Conservation (phyloP, 2,888 invertebrate genomes). For the Lycocerus yunnanus region DNA sequence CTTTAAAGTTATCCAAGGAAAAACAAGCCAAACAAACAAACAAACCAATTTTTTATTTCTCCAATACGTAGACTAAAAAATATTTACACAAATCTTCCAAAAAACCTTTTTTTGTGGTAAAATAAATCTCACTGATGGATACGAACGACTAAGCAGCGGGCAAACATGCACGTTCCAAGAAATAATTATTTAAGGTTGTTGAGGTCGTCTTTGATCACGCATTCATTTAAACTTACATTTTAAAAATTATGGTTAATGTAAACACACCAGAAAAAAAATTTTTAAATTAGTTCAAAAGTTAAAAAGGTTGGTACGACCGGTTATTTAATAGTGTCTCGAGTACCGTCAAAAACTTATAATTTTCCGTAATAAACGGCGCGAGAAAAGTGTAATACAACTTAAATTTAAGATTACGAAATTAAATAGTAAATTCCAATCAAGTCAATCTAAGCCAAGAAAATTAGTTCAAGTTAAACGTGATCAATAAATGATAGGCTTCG, state of each 20-base stretch:
- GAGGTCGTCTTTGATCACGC: constrained; percentile 31
- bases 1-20: not conserved
- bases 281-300: not conserved
- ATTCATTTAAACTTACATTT: constrained; percentile 11
- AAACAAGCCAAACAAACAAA: not conserved
- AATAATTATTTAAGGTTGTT: constrained; percentile 28
- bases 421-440: constrained; percentile 52
- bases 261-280: not conserved
- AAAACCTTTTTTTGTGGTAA: constrained; percentile 21
- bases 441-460: constrained; percentile 48
- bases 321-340: not conserved
- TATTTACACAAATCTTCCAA: constrained; percentile 22
- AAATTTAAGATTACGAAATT: constrained; percentile 46
- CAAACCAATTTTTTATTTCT: not conserved
- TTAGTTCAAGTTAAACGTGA: constrained; percentile 43
- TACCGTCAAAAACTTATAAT: not conserved
- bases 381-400: not conserved
- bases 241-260: not conserved
- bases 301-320: not conserved
- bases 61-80: not conserved
- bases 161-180: constrained; percentile 33
- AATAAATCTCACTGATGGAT: constrained; percentile 24
- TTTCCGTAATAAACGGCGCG: not conserved
- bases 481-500: constrained; percentile 53
- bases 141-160: constrained; percentile 19